Evolutionary conservation across 1,140 invertebrate species (phyloP).

Genomic region (Drosophila lacertosa): DNA sequence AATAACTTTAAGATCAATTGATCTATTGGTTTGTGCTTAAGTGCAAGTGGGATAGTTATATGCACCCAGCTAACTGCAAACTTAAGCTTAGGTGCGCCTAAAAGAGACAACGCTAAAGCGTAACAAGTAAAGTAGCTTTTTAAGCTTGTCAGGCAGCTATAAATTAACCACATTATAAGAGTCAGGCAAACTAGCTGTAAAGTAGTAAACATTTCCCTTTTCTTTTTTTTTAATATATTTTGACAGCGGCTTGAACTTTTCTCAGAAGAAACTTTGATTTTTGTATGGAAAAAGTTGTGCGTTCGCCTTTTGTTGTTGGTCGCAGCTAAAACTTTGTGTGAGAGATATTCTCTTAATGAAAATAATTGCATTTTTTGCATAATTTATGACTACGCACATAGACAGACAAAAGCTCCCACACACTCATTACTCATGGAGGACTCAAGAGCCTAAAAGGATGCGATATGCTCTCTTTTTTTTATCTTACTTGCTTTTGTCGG

Average conservation of each 20-base stretch:
- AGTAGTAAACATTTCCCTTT: not conserved
- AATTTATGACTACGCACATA: conserved; percentile 63
- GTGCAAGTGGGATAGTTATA: not conserved
- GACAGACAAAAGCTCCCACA: conserved; percentile 21
- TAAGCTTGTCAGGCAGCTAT: conserved; percentile 1
- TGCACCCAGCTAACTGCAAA: no score
- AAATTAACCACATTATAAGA: conserved; percentile 36
- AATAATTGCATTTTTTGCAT: conserved; percentile 78
- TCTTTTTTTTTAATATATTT: not conserved
- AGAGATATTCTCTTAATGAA: conserved; percentile 63
- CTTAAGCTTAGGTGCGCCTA: no score
- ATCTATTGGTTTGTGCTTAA: no score
- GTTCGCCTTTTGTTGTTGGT: conserved; percentile 32
- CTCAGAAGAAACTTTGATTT: conserved; percentile 28
- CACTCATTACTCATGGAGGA: conserved; percentile 30
- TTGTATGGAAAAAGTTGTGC: conserved; percentile 24
- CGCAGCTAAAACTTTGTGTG: not conserved
- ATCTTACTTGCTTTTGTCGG: not conserved
- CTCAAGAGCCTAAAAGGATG: conserved; percentile 33
- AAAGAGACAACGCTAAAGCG: no score
- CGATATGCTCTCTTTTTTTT: not conserved
- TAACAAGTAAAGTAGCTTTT: not conserved
- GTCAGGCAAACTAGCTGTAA: not conserved
- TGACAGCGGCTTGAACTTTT: conserved; percentile 9
- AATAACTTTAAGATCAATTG: no score